Conservation (phyloP, 2,888 invertebrate species). For the Germaria angustata region DNA sequence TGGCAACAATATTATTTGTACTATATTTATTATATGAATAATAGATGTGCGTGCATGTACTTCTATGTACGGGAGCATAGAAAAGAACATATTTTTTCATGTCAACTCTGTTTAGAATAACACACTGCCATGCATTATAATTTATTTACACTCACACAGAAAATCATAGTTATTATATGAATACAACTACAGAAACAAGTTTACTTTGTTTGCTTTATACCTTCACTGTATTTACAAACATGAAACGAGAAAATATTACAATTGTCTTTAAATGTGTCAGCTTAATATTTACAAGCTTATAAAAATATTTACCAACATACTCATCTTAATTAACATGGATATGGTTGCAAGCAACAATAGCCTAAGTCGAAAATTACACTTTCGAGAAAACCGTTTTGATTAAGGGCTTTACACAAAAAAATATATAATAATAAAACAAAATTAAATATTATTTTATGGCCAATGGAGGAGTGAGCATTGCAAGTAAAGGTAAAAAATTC, state of each 20-base stretch:
- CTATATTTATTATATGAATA: neutral
- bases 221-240: constrained; percentile 2
- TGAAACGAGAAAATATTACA: constrained; percentile 19
- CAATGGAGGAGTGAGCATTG: no score
- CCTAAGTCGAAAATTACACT: no score
- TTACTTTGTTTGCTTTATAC: constrained; percentile 12
- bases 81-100: constrained; percentile 34
- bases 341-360: no score
- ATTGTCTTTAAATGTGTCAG: constrained; percentile 46
- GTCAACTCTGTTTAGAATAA: constrained; percentile 37
- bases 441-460: no score
- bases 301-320: neutral
- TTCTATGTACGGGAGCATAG: neutral
- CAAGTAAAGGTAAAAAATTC: no score
- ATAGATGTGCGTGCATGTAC: neutral
- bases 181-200: neutral
- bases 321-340: neutral
- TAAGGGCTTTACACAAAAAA: no score
- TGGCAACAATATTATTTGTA: constrained; percentile 15
- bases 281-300: neutral
- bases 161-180: no score
- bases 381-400: no score
- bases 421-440: no score
- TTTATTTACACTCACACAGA: neutral
- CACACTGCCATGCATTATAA: neutral